Percentiles rank a stretch among this genome's conserved stretches.
These are phyloP conservation scores for Amiota communis DNA, from an alignment of 2,888 invertebrate genomes.

Conservation along the genomic window DNA sequence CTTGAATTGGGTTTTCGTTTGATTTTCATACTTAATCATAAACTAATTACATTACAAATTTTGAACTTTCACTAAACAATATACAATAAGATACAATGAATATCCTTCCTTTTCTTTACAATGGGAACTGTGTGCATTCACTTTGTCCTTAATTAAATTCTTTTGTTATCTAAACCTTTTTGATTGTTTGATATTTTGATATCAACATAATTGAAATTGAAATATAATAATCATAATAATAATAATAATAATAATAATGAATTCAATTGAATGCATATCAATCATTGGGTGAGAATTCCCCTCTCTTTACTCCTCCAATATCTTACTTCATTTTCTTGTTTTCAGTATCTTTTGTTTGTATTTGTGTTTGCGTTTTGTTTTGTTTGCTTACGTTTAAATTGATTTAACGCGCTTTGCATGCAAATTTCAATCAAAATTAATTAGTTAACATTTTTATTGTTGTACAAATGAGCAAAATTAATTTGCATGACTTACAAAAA, in stretches of 20 bases:
- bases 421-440: slow-evolving; percentile 72
- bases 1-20: not conserved
- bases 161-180: too few relatives aligned
- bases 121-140: too few relatives aligned
- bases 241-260: not conserved
- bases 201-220: too few relatives aligned
- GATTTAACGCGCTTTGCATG: slow-evolving; percentile 67
- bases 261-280: not conserved
- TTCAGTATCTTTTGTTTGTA: slow-evolving; percentile 48
- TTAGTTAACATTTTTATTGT: slow-evolving; percentile 71
- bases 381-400: slow-evolving; percentile 48
- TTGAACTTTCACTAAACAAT: not conserved
- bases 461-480: slow-evolving; percentile 70
- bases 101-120: not conserved
- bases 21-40: not conserved
- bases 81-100: not conserved
- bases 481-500: slow-evolving; percentile 62
- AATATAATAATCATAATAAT: too few relatives aligned
- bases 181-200: too few relatives aligned
- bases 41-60: slow-evolving; percentile 14
- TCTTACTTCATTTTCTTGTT: not conserved
- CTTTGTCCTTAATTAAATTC: too few relatives aligned
- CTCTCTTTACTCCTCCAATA: not conserved
- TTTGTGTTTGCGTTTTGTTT: slow-evolving; percentile 20
- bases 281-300: not conserved